phyloP scores from a whole-genome alignment of 2,113 vertebrate species.

The Bubalus kerabau region DNA sequence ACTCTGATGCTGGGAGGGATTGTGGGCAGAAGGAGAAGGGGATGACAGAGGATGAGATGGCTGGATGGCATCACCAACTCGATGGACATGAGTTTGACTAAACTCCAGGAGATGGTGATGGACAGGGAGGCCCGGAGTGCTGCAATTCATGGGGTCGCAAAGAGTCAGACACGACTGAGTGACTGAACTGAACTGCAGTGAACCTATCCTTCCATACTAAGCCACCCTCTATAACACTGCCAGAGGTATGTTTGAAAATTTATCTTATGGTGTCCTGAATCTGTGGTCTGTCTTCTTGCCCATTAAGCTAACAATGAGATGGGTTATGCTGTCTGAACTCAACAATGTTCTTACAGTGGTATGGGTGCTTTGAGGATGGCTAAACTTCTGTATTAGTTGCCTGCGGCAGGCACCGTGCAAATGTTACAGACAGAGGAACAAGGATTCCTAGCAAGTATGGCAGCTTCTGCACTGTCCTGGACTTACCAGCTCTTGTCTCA shows the following conservation, averaged over 20 bases:
- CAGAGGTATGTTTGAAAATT: neutral
- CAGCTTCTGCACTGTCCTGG: neutral
- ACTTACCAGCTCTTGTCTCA: neutral
- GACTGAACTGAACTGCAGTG: too few species aligned
- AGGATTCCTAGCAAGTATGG: neutral
- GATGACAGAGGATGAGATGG: too few species aligned
- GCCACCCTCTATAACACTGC: neutral
- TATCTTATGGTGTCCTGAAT: neutral
- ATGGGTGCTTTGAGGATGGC: neutral
- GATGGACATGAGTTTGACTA: too few species aligned
- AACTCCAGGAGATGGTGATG: too few species aligned
- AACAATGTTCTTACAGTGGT: neutral
- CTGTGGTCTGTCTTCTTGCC: neutral
- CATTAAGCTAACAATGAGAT: neutral
- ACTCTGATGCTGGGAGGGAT: too few species aligned
- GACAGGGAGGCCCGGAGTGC: too few species aligned
- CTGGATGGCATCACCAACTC: too few species aligned
- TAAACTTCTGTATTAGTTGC: neutral
- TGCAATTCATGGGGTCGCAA: too few species aligned
- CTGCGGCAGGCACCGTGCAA: neutral
- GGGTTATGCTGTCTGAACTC: neutral
- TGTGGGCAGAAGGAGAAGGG: too few species aligned
- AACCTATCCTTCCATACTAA: neutral
- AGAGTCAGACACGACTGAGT: fast-evolving
- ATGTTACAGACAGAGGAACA: neutral